phyloP scores from a whole-genome alignment of 92 coral and sea anemone genomes.

The Umimayanthus kanabou region DNA sequence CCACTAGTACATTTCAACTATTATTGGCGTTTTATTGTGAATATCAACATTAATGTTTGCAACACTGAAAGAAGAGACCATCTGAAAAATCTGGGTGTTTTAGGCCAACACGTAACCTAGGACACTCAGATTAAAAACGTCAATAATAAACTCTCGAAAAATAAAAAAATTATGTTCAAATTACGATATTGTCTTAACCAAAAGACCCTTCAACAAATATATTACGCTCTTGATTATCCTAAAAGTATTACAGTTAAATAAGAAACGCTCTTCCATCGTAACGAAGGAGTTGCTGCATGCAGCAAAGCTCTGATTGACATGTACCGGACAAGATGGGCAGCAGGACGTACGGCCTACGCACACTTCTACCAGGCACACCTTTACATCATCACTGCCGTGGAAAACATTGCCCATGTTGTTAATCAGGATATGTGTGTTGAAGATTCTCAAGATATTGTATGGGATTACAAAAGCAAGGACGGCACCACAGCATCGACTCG shows the following conservation, averaged over 20 bases:
- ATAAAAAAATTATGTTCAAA: too few species aligned
- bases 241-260: neutral
- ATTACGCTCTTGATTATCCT: too few species aligned
- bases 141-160: too few species aligned
- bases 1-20: too few species aligned
- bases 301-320: conserved; percentile 34
- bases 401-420: conserved; percentile 41
- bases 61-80: too few species aligned
- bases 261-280: conserved; percentile 28
- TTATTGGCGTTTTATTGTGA: too few species aligned
- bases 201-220: too few species aligned
- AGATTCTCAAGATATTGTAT: conserved; percentile 35
- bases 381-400: conserved; percentile 15
- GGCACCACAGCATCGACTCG: conserved; percentile 40
- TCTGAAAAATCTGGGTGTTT: too few species aligned
- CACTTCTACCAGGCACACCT: conserved; percentile 41
- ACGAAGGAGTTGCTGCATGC: conserved; percentile 26
- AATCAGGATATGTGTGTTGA: conserved; percentile 24
- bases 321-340: conserved; percentile 55
- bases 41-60: too few species aligned
- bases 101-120: too few species aligned
- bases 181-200: too few species aligned
- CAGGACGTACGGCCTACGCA: conserved; percentile 33
- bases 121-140: too few species aligned
- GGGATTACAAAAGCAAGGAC: conserved; percentile 45